Percentiles rank a stretch among this genome's conserved stretches.
These are phyloP conservation scores for Xyrauchen texanus DNA, from an alignment of 2,113 vertebrate genomes.

Conservation along the genomic window DNA sequence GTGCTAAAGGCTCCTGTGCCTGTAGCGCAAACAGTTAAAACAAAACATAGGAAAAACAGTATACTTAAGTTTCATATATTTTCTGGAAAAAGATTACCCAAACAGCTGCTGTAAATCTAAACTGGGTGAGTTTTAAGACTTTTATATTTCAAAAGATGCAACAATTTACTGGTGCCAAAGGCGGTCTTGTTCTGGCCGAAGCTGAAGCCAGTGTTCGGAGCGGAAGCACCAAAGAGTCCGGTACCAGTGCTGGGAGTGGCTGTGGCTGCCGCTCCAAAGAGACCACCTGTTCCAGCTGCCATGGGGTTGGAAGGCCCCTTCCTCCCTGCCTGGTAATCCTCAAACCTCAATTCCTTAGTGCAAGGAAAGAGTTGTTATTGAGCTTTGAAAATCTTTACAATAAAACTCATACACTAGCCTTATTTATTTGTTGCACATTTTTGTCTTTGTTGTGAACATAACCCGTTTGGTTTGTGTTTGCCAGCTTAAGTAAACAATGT, in stretches of 20 bases:
- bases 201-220: constrained; percentile 84
- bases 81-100: too few species aligned
- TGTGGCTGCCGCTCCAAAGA: constrained; percentile 82
- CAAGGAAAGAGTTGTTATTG: not conserved
- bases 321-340: constrained; percentile 93
- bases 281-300: constrained; percentile 69
- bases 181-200: constrained; percentile 87
- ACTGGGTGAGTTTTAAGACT: too few species aligned
- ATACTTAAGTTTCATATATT: not conserved
- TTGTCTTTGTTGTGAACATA: too few species aligned
- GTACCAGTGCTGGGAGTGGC: constrained; percentile 83
- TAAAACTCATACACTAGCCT: too few species aligned
- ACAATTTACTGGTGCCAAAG: constrained; percentile 82
- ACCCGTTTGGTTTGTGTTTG: too few species aligned
- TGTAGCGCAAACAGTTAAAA: constrained; percentile 36
- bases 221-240: constrained; percentile 86
- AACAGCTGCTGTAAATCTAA: too few species aligned
- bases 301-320: constrained; percentile 91
- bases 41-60: not conserved
- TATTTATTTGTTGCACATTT: too few species aligned
- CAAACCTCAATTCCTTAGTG: constrained; percentile 83
- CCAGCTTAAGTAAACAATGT: not conserved
- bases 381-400: too few species aligned
- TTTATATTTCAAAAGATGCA: too few species aligned
- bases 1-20: constrained; percentile 83